phyloP scores from a whole-genome alignment of 2,888 invertebrate genomes.

The Eristalis arbustorum region DNA sequence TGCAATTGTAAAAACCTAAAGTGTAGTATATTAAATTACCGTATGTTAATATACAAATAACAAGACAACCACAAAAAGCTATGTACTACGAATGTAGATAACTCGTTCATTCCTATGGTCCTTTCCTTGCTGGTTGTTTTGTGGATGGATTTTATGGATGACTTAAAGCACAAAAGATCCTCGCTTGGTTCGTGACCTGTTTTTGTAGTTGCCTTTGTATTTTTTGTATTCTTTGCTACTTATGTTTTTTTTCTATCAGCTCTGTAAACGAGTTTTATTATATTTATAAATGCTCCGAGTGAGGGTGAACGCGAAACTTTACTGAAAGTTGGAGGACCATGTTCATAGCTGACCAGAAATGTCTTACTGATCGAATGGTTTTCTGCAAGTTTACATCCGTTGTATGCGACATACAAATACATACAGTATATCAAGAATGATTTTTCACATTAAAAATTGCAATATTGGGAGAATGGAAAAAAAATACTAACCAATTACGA shows the following conservation, averaged over 20 bases:
- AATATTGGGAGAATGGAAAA: no score
- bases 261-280: slow-evolving; percentile 55
- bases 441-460: no score
- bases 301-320: slow-evolving; percentile 51
- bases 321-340: slow-evolving; percentile 47
- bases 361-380: slow-evolving; percentile 1
- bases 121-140: slow-evolving; percentile 23
- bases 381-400: no score
- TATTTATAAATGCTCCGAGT: slow-evolving; percentile 42
- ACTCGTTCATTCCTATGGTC: slow-evolving; percentile 14
- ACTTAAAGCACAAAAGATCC: slow-evolving; percentile 62
- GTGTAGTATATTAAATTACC: neutral
- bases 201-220: slow-evolving; percentile 30
- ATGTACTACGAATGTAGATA: neutral
- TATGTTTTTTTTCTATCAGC: slow-evolving; percentile 12
- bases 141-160: slow-evolving; percentile 48
- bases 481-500: no score
- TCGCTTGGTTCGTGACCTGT: slow-evolving; percentile 65
- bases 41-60: neutral
- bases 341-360: slow-evolving; percentile 29
- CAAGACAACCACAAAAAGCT: neutral
- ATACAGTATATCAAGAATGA: no score
- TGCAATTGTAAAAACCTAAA: neutral
- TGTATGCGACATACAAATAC: neutral
- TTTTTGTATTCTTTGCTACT: slow-evolving; percentile 14